phyloP scores from a whole-genome alignment of 2,797 vertebrate species.

The Mus caroli region DNA sequence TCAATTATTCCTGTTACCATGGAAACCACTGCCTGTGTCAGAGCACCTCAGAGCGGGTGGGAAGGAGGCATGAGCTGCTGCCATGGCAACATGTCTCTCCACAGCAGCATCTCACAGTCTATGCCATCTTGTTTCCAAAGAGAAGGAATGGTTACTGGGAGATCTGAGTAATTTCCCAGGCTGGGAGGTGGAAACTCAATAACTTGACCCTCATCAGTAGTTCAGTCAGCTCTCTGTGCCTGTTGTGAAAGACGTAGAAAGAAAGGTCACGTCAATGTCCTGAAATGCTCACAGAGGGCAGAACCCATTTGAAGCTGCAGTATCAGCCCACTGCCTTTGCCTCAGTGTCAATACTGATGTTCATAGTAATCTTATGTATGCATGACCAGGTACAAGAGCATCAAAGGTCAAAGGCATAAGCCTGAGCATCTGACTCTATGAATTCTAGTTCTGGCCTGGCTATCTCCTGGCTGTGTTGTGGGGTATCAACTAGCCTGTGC shows the following conservation, averaged over 20 bases:
- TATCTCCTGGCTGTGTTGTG: background rate
- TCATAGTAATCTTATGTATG: background rate
- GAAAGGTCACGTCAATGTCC: background rate
- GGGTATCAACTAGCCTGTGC: background rate
- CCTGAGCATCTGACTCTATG: background rate
- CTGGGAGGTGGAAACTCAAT: background rate
- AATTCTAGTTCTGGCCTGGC: background rate
- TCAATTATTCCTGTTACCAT: slow-evolving; percentile 75
- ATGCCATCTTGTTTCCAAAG: slow-evolving; percentile 53
- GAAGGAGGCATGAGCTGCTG: slow-evolving; percentile 67
- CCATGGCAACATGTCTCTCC: slow-evolving; percentile 76
- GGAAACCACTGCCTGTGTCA: slow-evolving; percentile 79
- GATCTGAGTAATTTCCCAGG: background rate
- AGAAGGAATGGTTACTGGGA: background rate
- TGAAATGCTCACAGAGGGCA: background rate
- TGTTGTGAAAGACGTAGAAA: background rate
- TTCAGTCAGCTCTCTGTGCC: background rate
- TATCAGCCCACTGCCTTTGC: background rate
- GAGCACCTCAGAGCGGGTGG: slow-evolving; percentile 67
- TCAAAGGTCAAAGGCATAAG: accelerated
- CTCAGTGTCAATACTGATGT: background rate
- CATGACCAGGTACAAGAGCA: no score
- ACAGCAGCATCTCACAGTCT: slow-evolving; percentile 22
- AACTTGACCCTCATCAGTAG: background rate
- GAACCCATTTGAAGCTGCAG: background rate